Percentiles rank a stretch among this genome's conserved stretches.
These are phyloP conservation scores for Lapara coniferarum DNA, from an alignment of 2,888 invertebrate species.

Conservation along the genomic window DNA sequence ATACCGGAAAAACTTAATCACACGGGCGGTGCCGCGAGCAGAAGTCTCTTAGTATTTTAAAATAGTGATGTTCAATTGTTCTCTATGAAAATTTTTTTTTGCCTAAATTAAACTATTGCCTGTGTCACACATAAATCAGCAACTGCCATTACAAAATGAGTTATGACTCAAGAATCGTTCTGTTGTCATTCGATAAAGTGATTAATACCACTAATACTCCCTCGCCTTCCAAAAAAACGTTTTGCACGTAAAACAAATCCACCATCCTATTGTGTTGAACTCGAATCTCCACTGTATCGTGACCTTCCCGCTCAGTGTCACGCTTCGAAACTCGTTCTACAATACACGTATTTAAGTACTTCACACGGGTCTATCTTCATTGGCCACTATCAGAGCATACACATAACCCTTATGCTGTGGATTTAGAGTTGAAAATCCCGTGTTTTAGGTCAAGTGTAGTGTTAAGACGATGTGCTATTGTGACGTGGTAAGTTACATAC, in stretches of 20 bases:
- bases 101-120: too few species aligned
- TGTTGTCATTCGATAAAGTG: background rate
- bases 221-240: conserved; percentile 13
- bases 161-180: background rate
- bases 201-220: conserved; percentile 1
- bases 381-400: conserved; percentile 40
- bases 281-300: conserved; percentile 43
- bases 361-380: conserved; percentile 37
- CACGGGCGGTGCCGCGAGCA: too few species aligned
- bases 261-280: conserved; percentile 54
- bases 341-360: conserved; percentile 44
- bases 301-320: conserved; percentile 47
- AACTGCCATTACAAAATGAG: conserved; percentile 1
- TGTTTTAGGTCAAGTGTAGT: conserved; percentile 27
- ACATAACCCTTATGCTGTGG: conserved; percentile 42
- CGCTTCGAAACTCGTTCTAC: conserved; percentile 37
- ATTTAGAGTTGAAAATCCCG: conserved; percentile 12
- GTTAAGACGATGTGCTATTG: conserved; percentile 54
- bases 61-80: too few species aligned
- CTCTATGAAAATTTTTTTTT: too few species aligned
- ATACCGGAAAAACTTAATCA: too few species aligned
- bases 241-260: conserved; percentile 41
- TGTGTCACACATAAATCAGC: background rate
- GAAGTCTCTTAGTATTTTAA: too few species aligned
- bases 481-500: conserved; percentile 47